Evolutionary conservation across 1,140 invertebrate genomes (phyloP), one percentile per base, ranked within the genome.

Genomic region (Trinorchestia longiramus): DNA sequence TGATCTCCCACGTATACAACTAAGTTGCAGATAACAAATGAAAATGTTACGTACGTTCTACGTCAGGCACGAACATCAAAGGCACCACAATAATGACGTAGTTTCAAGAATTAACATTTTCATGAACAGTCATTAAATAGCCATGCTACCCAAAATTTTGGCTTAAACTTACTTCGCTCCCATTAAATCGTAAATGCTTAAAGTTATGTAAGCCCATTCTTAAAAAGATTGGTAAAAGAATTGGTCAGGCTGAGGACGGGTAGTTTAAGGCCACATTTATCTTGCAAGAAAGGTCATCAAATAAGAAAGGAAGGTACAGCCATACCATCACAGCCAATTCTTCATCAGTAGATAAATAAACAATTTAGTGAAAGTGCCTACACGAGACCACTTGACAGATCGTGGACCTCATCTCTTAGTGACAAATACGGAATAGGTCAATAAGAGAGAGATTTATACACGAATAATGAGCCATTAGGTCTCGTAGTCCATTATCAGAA

Each of bases 1-100:
- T 11, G 62, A 77, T 77, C 62, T 36, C 36, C 62, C 15, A 77
- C 62, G 62, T 77, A 77, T 77, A 77, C 15, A 77, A 77, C 28
- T 77, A 77, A 77, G 62, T 77, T 19, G 11, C 36, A 28, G 36
- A 77, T 77, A 77, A 77, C 1, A 53, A 77, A 77, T 77, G 62
- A 77, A 19, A 77, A 36, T 77, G 36, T 36, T 19, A 77, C 62
- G 62, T 23, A 77, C 62, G 28, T 77, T 53, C 15, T 77, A 77
- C 42, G 88, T 90, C 41, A 90, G 88, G 88, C n/a, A 90, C 88
- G 88, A 90, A 90, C 88, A 42, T 42, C 43, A 90, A 90, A 90
- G 88, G 88, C 88, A 90, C 88, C n/a, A 42, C 88, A 90, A 90
- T 42, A 90, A 15, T 42, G 88, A 90, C 88, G 43, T 43, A 36